Evolutionary conservation across 2,797 vertebrate genomes (phyloP), one percentile per base, ranked within the genome.

Genomic region (Arctocebus calabarensis): DNA sequence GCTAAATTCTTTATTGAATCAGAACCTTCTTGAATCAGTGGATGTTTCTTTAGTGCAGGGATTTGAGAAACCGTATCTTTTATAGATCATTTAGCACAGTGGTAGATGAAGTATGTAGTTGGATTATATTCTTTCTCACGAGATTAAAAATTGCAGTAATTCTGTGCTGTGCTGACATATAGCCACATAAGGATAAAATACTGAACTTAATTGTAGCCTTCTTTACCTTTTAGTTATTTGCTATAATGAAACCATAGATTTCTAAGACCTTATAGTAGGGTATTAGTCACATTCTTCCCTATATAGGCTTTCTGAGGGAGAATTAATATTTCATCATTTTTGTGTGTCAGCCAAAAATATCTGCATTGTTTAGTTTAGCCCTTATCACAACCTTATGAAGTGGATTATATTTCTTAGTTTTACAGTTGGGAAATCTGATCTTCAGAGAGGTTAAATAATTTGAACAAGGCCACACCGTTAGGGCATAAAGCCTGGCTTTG

Each of bases 361-460:
- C 13, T 64, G 74, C 34, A 22, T 57, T 81, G 52, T 84, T 81
- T 82, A 40, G 29, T 84, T 78, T 85, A 68, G 59, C 85, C 29
- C 85, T 88, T 88, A 71, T 6, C 52, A 43, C 61, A 85, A n/a
- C 20, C 7, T 57, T 88, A 2, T 73, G 62, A 93, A 34, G 75
- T 83, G 13, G 68, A 64, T 94, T n/a, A 23, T 57, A 11, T 90
- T 94, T 82, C 57, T 57, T 81, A 59, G 70, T 59, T 94, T 95
- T 92, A 81, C 34, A 62, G 12, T 86, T 92, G 71, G 73, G 94
- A 86, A 93, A 82, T 94, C 61, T 81, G 78, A 86, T 89, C 81
- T 94, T 94, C 77, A 74, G 94, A 91, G 70, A 93, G 52, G 70
- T 92, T 92, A 89, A 89, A 59, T 95, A 71, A 37, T 68, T 84